These are phyloP conservation scores for Tarsius wallacei DNA, from an alignment of 2,797 vertebrate genomes.

Conservation along the genomic window DNA sequence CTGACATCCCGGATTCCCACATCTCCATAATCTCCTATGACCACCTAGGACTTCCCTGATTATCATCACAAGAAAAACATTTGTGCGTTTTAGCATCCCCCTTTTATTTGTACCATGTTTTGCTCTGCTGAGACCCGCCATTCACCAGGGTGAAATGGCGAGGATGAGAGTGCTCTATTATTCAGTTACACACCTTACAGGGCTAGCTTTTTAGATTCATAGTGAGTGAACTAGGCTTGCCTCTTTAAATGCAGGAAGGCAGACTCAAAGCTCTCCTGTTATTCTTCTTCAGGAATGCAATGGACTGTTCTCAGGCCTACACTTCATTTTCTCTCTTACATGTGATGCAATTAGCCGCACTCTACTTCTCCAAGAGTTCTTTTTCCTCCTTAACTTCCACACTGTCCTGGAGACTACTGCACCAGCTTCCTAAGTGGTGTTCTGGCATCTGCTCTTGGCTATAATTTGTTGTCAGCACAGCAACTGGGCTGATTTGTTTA, in stretches of 20 bases:
- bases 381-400: not conserved
- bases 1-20: not conserved
- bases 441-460: not conserved
- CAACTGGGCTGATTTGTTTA: not conserved
- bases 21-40: not conserved
- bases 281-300: slow-evolving; percentile 22
- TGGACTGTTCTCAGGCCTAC: not conserved
- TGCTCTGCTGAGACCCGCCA: not conserved
- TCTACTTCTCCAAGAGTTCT: not conserved
- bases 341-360: not conserved
- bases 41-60: not conserved
- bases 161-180: not conserved
- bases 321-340: not conserved
- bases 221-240: not conserved
- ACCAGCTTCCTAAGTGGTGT: not conserved
- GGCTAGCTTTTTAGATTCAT: not conserved
- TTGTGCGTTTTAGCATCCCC: not conserved
- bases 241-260: not conserved
- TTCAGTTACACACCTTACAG: not conserved
- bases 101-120: not conserved
- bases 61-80: not conserved
- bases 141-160: not conserved
- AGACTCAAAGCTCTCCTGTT: not conserved
- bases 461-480: not conserved
- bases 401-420: not conserved